Percentiles rank a stretch among this genome's conserved stretches.
Evolutionary conservation across 2,113 vertebrate species (phyloP).

Genomic region (Colossoma macropomum): DNA sequence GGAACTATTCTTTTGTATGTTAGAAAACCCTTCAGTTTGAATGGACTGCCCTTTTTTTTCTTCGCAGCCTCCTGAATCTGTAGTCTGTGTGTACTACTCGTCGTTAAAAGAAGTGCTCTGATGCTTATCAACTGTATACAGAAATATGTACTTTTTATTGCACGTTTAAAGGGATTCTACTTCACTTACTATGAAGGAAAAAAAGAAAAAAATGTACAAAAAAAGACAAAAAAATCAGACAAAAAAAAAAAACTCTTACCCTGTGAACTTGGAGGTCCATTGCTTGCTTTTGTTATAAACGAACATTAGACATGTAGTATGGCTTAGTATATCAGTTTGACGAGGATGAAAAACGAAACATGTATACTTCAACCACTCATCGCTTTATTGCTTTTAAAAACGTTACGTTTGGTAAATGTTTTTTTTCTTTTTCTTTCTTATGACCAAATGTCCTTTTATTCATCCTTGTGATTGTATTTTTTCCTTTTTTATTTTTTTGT

Average conservation of each 20-base stretch:
- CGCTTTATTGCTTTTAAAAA: conserved; percentile 35
- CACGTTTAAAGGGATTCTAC: conserved; percentile 93
- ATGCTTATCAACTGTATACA: conserved; percentile 97
- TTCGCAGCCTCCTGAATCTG: conserved; percentile 84
- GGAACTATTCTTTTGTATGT: conserved; percentile 80
- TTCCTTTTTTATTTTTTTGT: background rate
- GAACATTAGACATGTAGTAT: conserved; percentile 73
- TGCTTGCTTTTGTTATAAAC: conserved; percentile 84
- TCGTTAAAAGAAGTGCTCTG: conserved; percentile 93
- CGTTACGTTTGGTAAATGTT: background rate
- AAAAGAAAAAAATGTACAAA: conserved; percentile 71
- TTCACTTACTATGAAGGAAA: conserved; percentile 79
- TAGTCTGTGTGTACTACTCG: conserved; percentile 96
- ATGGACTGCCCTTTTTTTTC: conserved; percentile 77
- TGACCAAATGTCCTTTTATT: conserved; percentile 5
- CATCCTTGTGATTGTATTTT: background rate
- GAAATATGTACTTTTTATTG: conserved; percentile 96
- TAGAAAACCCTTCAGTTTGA: conserved; percentile 81
- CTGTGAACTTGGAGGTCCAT: conserved; percentile 81
- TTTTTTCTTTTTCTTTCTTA: conserved; percentile 30
- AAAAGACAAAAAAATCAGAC: conserved; percentile 60
- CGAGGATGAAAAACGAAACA: conserved; percentile 48
- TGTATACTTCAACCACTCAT: conserved; percentile 49
- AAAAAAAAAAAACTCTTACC: conserved; percentile 66
- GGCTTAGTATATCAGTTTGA: conserved; percentile 71